phyloP scores from a whole-genome alignment of 2,888 invertebrate genomes.

The Drosophila parthenogenetica region DNA sequence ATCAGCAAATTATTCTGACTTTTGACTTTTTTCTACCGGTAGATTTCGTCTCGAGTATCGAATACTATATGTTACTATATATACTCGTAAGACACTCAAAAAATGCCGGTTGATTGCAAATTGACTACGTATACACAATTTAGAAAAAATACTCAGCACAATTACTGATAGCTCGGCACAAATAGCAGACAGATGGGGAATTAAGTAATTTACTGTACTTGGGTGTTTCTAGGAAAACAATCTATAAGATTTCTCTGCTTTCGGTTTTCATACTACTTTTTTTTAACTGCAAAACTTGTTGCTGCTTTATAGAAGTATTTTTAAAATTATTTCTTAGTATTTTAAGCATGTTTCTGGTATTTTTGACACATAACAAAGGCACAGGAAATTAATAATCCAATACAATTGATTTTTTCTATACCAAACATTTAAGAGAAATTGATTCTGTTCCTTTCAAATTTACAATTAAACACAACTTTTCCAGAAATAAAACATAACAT shows the following conservation, averaged over 20 bases:
- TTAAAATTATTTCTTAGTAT: neutral
- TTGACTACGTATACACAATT: constrained; percentile 30
- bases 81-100: constrained; percentile 19
- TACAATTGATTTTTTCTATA: too few relatives aligned
- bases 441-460: too few relatives aligned
- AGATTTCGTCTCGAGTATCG: constrained; percentile 12
- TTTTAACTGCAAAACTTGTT: too few relatives aligned
- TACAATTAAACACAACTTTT: too few relatives aligned
- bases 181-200: constrained; percentile 2
- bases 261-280: neutral
- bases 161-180: constrained; percentile 11
- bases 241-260: neutral
- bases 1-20: constrained; percentile 23
- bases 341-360: too few relatives aligned
- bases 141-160: constrained; percentile 11
- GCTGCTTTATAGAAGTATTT: neutral
- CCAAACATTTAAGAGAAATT: too few relatives aligned
- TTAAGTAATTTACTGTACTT: neutral
- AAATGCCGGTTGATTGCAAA: constrained; percentile 42
- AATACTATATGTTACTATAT: constrained; percentile 3
- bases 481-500: too few relatives aligned
- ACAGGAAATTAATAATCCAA: too few relatives aligned
- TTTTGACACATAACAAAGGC: too few relatives aligned
- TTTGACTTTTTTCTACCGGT: constrained; percentile 30
- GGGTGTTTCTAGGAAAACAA: neutral